A percentile compares a stretch with the other conserved stretches of the same genome.
phyloP scores from a whole-genome alignment of 2,888 invertebrate species.

The Ormyrus thymus region DNA sequence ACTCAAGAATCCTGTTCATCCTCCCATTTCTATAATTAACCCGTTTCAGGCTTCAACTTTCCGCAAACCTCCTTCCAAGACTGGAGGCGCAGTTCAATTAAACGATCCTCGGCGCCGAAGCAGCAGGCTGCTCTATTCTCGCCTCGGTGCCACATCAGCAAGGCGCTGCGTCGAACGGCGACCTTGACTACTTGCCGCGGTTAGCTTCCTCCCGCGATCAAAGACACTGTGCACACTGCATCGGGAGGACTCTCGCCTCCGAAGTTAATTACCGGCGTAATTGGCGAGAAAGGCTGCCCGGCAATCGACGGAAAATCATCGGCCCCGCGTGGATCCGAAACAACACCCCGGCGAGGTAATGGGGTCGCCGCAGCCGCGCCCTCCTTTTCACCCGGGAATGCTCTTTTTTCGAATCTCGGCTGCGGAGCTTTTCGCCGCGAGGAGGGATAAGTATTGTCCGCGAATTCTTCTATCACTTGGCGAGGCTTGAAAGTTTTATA shows the following conservation, averaged over 20 bases:
- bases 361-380: slow-evolving; percentile 3
- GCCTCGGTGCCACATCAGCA: too few relatives aligned
- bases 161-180: slow-evolving; percentile 9
- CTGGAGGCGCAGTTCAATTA: too few relatives aligned
- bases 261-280: not conserved
- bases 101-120: too few relatives aligned
- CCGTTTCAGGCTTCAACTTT: too few relatives aligned
- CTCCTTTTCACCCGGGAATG: not conserved
- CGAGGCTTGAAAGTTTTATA: not conserved
- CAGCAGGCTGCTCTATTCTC: too few relatives aligned
- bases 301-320: not conserved
- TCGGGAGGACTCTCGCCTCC: not conserved
- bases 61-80: too few relatives aligned
- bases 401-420: not conserved
- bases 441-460: not conserved
- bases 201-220: not conserved
- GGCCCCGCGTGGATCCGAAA: not conserved
- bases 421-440: not conserved
- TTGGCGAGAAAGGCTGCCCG: not conserved
- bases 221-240: not conserved
- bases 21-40: too few relatives aligned
- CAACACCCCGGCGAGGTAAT: not conserved
- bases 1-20: too few relatives aligned
- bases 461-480: too few relatives aligned
- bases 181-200: slow-evolving; percentile 42